Conservation (phyloP, 2,888 invertebrate species). For the Callosobruchus maculatus region DNA sequence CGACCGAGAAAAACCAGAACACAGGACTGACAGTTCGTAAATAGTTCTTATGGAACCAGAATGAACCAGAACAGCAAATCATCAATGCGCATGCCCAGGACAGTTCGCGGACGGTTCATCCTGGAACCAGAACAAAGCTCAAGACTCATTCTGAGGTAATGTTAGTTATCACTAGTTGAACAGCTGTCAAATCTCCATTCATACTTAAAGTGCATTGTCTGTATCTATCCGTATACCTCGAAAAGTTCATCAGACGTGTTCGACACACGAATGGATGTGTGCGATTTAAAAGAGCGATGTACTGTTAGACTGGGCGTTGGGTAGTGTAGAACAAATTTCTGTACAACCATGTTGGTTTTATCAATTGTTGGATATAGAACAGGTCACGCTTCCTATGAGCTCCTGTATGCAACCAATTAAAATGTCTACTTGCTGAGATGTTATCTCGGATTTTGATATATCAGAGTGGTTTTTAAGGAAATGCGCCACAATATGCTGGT, state of each 20-base stretch:
- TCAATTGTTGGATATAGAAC: not conserved
- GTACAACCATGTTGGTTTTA: not conserved
- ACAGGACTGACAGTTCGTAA: no score
- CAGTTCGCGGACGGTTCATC: no score
- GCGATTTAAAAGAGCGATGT: not conserved
- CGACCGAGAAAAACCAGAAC: no score
- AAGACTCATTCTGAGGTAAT: no score
- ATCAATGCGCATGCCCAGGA: no score
- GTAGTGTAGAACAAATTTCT: not conserved
- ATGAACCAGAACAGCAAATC: no score
- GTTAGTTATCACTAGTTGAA: no score
- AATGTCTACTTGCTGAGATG: not conserved
- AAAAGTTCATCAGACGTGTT: not conserved
- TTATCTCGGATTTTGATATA: not conserved
- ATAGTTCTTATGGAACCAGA: no score
- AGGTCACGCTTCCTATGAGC: not conserved
- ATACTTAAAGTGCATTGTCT: no score
- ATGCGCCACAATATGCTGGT: not conserved
- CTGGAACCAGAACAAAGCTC: no score
- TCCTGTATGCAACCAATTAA: not conserved
- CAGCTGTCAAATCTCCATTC: no score
- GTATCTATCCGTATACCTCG: not conserved
- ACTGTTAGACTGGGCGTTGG: not conserved
- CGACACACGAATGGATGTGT: not conserved
- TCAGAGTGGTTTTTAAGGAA: not conserved